Percentiles rank a stretch among this genome's conserved stretches.
These are phyloP conservation scores for Trichomalopsis sarcophagae DNA, from an alignment of 1,140 invertebrate genomes.

Conservation along the genomic window DNA sequence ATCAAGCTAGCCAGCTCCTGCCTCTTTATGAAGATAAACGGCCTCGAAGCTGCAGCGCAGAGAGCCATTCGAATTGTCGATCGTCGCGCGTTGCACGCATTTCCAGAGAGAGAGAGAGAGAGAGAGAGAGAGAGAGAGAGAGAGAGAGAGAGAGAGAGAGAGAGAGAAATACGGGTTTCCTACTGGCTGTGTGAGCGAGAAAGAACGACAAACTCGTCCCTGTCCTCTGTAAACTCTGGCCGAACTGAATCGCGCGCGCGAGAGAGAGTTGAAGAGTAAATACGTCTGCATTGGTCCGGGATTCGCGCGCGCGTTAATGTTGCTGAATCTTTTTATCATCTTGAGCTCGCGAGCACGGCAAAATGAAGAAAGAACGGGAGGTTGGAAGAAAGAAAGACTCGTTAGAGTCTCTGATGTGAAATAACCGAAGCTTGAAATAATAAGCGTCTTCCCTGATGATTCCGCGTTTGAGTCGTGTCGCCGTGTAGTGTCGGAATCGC, in stretches of 20 bases:
- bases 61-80: neutral
- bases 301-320: neutral
- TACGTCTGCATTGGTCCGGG: neutral
- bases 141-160: neutral
- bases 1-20: neutral
- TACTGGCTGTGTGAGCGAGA: too few relatives aligned
- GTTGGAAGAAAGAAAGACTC: neutral
- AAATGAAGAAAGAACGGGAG: neutral
- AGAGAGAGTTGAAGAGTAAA: neutral
- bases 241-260: neutral
- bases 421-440: slow-evolving; percentile 67
- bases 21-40: slow-evolving; percentile 42
- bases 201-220: neutral
- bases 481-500: neutral
- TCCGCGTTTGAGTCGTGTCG: slow-evolving; percentile 60
- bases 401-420: slow-evolving; percentile 19
- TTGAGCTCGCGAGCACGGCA: neutral
- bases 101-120: slow-evolving; percentile 41
- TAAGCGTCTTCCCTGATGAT: slow-evolving; percentile 64
- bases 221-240: neutral
- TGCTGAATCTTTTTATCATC: neutral
- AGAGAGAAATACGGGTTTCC: neutral
- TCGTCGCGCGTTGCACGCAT: slow-evolving; percentile 53
- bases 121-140: neutral
- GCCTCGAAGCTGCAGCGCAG: neutral